Evolutionary conservation across 2,797 vertebrate genomes (phyloP), one percentile per base, ranked within the genome.

Genomic region (Malacoctenus gilli): DNA sequence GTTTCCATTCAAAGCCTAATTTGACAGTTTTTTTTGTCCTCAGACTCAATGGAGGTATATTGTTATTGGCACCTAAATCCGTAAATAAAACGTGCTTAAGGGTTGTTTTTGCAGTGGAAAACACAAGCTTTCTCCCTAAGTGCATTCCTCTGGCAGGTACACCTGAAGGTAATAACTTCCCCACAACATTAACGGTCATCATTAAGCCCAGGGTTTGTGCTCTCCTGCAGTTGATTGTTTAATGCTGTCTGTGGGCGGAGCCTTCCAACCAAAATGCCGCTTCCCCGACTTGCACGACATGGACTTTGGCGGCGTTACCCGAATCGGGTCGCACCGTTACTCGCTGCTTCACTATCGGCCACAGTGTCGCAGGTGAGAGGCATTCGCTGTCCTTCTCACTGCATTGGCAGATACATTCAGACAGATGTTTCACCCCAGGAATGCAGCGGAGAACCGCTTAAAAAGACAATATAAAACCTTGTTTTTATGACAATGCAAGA

Each of bases 1-100:
- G n/a, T n/a, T n/a, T n/a, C n/a, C 53, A 36, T 11, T 55, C 56
- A 72, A 47, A 73, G 79, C 68, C 18, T 50, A 72, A 40, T 66
- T 74, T 44, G 57, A 32, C 14, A 65, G 32, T 64, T 72, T 72
- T 77, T 72, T 77, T 59, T 52, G 40, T 57, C 22, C 15, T n/a
- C 6, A 37, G 16, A 8, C 43, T 16, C 39, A 36, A 22, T n/a
- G 54, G n/a, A n/a, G n/a, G 20, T 15, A 32, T 38, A 25, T 43
- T 59, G 44, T 42, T 56, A 9, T 54, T 44, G 61, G 15, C 42
- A 50, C 56, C 22, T 23, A 28, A 28, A 9, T 28, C 9, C 5
- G 5, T 28, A 6, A 9, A 28, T 6, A 28, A 28, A 9, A 28
- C 5, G 25, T 28, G 9, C 25, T 5, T 28, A 28, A 4, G 25